These are phyloP conservation scores for Cetonia aurata DNA, from an alignment of 2,888 invertebrate genomes.

Conservation along the genomic window DNA sequence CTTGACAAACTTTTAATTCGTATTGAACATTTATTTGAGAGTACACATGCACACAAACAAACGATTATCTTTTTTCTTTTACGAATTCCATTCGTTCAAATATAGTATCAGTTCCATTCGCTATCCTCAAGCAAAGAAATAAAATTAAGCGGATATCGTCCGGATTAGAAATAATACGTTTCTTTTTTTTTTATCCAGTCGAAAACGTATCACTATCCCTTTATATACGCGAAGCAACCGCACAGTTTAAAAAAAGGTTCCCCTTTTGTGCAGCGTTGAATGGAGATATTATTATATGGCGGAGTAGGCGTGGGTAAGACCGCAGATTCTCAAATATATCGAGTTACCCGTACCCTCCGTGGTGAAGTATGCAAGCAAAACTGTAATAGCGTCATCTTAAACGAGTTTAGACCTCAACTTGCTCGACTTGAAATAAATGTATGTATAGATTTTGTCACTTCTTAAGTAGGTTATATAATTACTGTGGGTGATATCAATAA, in stretches of 20 bases:
- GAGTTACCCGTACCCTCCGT: slow-evolving; percentile 53
- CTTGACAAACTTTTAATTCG: too few relatives aligned
- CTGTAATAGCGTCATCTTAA: neutral
- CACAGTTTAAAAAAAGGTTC: neutral
- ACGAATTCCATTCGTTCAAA: too few relatives aligned
- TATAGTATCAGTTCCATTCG: too few relatives aligned
- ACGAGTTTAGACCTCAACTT: too few relatives aligned
- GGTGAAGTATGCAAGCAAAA: neutral
- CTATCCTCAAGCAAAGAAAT: neutral
- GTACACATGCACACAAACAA: too few relatives aligned
- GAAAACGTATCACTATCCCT: slow-evolving; percentile 28
- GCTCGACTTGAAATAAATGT: too few relatives aligned
- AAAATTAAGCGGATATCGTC: slow-evolving; percentile 20
- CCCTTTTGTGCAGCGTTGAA: slow-evolving; percentile 39
- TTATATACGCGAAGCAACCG: neutral
- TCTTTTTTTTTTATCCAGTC: neutral
- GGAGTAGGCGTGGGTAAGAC: slow-evolving; percentile 48
- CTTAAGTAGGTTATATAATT: too few relatives aligned
- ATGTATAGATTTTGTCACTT: too few relatives aligned
- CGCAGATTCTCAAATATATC: slow-evolving; percentile 61
- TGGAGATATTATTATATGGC: slow-evolving; percentile 42
- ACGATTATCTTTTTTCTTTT: too few relatives aligned
- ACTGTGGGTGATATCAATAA: too few relatives aligned
- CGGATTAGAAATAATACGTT: slow-evolving; percentile 24
- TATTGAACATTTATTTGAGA: too few relatives aligned